Evolutionary conservation across 2,113 vertebrate genomes (phyloP).

Genomic region (Myxocyprinus asiaticus): DNA sequence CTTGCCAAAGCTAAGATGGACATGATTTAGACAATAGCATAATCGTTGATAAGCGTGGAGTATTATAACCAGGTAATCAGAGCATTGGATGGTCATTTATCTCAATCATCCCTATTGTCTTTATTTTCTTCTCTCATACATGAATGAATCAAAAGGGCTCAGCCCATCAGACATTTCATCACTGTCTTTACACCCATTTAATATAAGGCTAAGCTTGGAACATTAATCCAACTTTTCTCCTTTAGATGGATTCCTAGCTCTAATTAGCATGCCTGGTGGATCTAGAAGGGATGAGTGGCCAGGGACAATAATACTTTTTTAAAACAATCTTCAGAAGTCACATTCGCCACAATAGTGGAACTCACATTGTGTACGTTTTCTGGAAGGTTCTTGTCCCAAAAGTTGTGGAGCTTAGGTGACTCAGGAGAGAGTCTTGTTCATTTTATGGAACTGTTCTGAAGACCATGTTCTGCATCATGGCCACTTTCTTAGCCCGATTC

Average conservation of each 20-base stretch:
- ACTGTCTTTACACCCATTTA: background rate
- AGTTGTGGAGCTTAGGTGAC: conserved; percentile 33
- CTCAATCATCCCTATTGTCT: conserved; percentile 46
- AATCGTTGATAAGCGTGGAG: conserved; percentile 32
- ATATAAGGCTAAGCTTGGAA: conserved; percentile 1
- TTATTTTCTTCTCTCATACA: background rate
- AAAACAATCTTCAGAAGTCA: conserved; percentile 7
- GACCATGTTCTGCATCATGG: conserved; percentile 51
- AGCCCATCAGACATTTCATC: background rate
- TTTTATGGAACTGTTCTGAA: conserved; percentile 42
- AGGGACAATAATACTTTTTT: conserved; percentile 39
- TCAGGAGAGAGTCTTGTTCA: conserved; percentile 46
- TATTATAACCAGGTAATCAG: conserved; percentile 41
- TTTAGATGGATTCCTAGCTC: conserved; percentile 4
- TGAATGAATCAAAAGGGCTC: background rate
- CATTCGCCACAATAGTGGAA: conserved; percentile 12
- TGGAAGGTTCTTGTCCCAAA: conserved; percentile 33
- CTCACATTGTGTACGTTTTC: conserved; percentile 32
- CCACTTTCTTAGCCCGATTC: conserved; percentile 29
- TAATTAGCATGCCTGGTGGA: conserved; percentile 42
- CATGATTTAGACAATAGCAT: conserved; percentile 31
- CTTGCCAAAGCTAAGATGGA: conserved; percentile 1
- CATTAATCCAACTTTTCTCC: conserved; percentile 25
- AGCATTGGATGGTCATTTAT: conserved; percentile 28
- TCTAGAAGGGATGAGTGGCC: conserved; percentile 42